These are phyloP conservation scores for Peromyscus melanophrys DNA, from an alignment of 2,797 vertebrate genomes.

Conservation along the genomic window DNA sequence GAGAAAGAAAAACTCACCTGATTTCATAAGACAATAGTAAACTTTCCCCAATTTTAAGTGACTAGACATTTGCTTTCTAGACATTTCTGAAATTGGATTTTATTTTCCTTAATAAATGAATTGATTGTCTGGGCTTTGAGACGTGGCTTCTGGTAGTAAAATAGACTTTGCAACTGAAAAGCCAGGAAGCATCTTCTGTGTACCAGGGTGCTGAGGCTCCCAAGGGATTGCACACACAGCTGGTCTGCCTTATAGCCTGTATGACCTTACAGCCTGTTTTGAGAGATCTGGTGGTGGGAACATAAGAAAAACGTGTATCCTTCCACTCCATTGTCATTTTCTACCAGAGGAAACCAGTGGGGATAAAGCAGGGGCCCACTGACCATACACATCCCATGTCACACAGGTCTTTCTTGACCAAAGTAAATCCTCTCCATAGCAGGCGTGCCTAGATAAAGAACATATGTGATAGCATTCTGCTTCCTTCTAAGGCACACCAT, in stretches of 20 bases:
- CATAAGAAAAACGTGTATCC: neutral
- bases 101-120: slow-evolving; percentile 22
- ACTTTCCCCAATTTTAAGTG: neutral
- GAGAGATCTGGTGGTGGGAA: neutral
- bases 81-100: neutral
- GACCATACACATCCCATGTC: fast-evolving
- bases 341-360: fast-evolving
- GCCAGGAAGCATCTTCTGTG: no score
- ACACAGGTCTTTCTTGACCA: neutral
- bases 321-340: neutral
- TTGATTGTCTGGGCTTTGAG: neutral
- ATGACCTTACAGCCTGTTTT: neutral
- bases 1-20: neutral
- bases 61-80: neutral
- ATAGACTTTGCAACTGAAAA: neutral
- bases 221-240: no score
- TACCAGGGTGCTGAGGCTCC: fast-evolving
- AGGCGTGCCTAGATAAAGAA: neutral
- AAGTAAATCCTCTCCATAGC: neutral
- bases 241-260: neutral
- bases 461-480: neutral
- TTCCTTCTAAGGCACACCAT: neutral
- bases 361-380: fast-evolving
- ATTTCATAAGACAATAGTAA: neutral
- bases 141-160: neutral